Evolutionary conservation across 2,113 vertebrate genomes (phyloP).

Genomic region (Aegypius monachus): DNA sequence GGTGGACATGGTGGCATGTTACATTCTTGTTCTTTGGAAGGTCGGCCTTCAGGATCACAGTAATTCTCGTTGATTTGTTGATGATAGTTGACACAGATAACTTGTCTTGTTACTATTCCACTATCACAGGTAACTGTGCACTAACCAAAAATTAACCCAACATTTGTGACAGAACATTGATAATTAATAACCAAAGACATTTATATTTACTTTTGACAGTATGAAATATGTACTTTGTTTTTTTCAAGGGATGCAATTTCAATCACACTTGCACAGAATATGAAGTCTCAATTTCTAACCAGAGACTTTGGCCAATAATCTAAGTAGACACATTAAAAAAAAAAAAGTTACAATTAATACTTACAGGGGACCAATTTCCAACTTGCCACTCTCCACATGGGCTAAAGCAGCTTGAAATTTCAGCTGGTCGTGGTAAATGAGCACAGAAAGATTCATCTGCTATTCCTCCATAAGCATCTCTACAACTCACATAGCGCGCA

Average conservation of each 20-base stretch:
- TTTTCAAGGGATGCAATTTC: not conserved
- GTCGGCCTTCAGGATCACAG: conserved; percentile 83
- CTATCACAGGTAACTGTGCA: conserved; percentile 88
- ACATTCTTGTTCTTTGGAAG: conserved; percentile 82
- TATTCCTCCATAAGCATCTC: conserved; percentile 80
- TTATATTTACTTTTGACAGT: not conserved
- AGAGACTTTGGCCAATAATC: not conserved
- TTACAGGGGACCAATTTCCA: conserved; percentile 90
- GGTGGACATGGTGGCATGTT: conserved; percentile 76
- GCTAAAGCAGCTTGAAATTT: conserved; percentile 84
- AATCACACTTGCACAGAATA: not conserved
- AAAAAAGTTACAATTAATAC: conserved; percentile 44
- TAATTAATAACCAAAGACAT: not conserved
- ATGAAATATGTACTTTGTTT: not conserved
- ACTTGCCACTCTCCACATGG: conserved; percentile 91
- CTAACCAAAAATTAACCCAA: conserved; percentile 72
- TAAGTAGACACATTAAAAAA: not conserved
- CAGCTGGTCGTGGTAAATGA: conserved; percentile 83
- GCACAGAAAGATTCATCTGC: conserved; percentile 87
- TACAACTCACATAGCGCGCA: conserved; percentile 93
- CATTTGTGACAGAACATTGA: not conserved
- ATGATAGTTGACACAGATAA: conserved; percentile 86
- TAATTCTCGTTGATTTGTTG: conserved; percentile 83
- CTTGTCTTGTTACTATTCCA: conserved; percentile 82
- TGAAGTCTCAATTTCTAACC: not conserved